Evolutionary conservation across 2,888 invertebrate genomes (phyloP).

Genomic region (Lasioglossum pauxillum): DNA sequence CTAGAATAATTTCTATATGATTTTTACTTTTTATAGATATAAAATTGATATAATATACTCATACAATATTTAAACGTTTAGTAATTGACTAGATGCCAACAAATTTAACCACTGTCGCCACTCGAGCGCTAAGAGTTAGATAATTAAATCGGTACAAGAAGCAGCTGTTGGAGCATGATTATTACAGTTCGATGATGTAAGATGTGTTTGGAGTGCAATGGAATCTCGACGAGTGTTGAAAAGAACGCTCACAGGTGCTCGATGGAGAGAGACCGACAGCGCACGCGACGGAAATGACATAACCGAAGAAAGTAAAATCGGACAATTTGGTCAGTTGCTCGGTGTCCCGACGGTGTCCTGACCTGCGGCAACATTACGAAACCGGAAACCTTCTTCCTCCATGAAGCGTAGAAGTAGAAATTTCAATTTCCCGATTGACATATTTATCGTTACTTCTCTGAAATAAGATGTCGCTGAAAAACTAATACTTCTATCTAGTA

Average conservation of each 20-base stretch:
- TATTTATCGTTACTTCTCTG: neutral
- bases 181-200: neutral
- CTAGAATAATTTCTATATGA: too few species aligned
- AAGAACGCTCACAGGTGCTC: neutral
- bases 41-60: too few species aligned
- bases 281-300: conserved; percentile 26
- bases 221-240: neutral
- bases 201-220: neutral
- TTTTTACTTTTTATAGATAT: too few species aligned
- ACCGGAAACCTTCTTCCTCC: conserved; percentile 13
- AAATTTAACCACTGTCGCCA: too few species aligned
- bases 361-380: neutral
- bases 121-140: neutral
- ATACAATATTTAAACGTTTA: too few species aligned
- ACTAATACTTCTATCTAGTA: neutral
- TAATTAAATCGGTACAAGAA: neutral
- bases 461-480: neutral
- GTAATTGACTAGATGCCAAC: too few species aligned
- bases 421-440: neutral
- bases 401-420: neutral
- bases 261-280: neutral
- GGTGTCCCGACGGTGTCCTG: neutral
- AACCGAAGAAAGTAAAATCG: conserved; percentile 37
- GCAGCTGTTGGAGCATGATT: neutral
- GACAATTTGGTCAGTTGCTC: conserved; percentile 29